Conservation (phyloP, 64 coral and sea anemone species). For the Orbicella faveolata region DNA sequence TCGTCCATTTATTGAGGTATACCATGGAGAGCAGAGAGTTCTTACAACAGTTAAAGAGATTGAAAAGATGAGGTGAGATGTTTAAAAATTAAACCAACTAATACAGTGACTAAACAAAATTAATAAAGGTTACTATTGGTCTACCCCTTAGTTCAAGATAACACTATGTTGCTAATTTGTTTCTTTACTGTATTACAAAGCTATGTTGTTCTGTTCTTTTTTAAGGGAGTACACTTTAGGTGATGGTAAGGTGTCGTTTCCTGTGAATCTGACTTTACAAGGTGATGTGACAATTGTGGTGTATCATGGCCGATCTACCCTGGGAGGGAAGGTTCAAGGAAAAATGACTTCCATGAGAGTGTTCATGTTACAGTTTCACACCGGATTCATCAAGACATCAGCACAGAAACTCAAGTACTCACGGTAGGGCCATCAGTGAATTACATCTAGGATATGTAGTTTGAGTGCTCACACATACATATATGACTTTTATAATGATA, state of each 20-base stretch:
- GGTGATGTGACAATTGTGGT: conserved; percentile 91
- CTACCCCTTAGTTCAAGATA: too few relatives aligned
- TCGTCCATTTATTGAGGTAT: conserved; percentile 95
- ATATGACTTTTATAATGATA: too few relatives aligned
- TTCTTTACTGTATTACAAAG: too few relatives aligned
- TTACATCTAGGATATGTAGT: too few relatives aligned
- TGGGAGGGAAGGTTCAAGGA: conserved; percentile 95
- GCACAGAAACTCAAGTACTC: conserved; percentile 94
- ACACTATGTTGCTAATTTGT: too few relatives aligned
- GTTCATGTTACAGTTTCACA: conserved; percentile 95
- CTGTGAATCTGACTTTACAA: conserved; percentile 83
- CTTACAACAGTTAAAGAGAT: conserved; percentile 94
- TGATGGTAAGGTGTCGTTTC: conserved; percentile 87
- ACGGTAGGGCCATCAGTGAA: conserved; percentile 41
- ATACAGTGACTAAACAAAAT: not conserved
- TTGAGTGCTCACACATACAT: too few relatives aligned
- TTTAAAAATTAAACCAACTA: not conserved
- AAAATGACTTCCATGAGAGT: conserved; percentile 93
- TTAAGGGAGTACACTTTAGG: conserved; percentile 79
- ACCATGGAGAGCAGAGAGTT: conserved; percentile 85
- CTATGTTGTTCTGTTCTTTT: not conserved
- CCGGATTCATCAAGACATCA: conserved; percentile 90
- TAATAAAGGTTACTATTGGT: not conserved
- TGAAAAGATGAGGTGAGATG: conserved; percentile 88
- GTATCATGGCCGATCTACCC: conserved; percentile 90